Evolutionary conservation across 2,888 invertebrate genomes (phyloP).

Genomic region (Teleiodes luculella): DNA sequence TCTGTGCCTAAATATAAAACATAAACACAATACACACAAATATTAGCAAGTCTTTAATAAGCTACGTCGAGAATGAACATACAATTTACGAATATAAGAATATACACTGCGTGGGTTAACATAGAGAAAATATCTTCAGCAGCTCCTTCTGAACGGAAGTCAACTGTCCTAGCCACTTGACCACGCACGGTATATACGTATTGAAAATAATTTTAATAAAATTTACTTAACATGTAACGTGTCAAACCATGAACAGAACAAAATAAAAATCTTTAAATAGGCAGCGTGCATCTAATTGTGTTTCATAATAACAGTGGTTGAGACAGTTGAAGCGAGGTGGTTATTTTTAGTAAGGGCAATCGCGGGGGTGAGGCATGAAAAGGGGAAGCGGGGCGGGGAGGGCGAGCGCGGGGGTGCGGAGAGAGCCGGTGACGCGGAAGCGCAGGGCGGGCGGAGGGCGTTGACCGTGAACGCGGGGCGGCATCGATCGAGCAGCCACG

Average conservation of each 20-base stretch:
- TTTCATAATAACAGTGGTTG: slow-evolving; percentile 68
- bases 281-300: slow-evolving; percentile 69
- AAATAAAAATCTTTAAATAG: slow-evolving; percentile 64
- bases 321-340: slow-evolving; percentile 56
- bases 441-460: slow-evolving; percentile 78
- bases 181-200: too few relatives aligned
- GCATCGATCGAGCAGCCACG: slow-evolving; percentile 63
- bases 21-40: too few relatives aligned
- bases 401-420: slow-evolving; percentile 25
- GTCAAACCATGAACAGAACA: slow-evolving; percentile 24
- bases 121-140: too few relatives aligned
- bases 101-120: too few relatives aligned
- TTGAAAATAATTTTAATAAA: too few relatives aligned
- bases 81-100: too few relatives aligned
- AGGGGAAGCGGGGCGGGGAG: slow-evolving; percentile 26
- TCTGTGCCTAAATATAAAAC: too few relatives aligned
- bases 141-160: too few relatives aligned
- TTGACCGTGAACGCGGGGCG: slow-evolving; percentile 78
- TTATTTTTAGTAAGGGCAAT: slow-evolving; percentile 58
- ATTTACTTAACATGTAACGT: too few relatives aligned
- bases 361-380: slow-evolving; percentile 21
- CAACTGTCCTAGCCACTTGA: too few relatives aligned
- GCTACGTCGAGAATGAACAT: too few relatives aligned
- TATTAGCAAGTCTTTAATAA: too few relatives aligned
- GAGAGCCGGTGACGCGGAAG: slow-evolving; percentile 67